Evolutionary conservation across 2,797 vertebrate species (phyloP), one percentile per base, ranked within the genome.

Genomic region (Enteromius anoplus): DNA sequence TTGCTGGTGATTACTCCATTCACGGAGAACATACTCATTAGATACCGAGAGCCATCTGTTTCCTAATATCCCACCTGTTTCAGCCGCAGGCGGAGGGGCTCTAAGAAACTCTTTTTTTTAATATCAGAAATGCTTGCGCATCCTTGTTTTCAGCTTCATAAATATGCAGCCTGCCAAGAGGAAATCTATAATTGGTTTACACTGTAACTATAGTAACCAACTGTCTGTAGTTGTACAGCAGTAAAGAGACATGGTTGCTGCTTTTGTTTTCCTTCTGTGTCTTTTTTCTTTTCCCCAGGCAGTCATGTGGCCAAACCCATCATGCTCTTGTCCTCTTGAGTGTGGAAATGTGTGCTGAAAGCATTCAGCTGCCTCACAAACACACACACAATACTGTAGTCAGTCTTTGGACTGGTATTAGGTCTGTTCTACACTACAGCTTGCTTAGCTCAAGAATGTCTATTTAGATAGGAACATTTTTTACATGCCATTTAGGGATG

Each of bases 151-250:
- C 29, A 9, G 49, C 73, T 73, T 75, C 42, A 78, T 71, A 71
- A 58, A 77, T 83, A 64, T 78, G 58, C 77, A 53, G 37, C 17
- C 29, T 45, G 75, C 75, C 60, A 55, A 80, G 58, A 80, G 53
- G 49, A 85, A 86, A 78, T 68, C 66, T 78, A 85, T 76, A 62
- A 86, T 82, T 83, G 55, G 69, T 87, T 82, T 89, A 84, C 51
- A 78, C 47, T 68, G 84, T 88, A 83, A 83, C 86, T 80, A 89
- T 89, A 81, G 86, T 71, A 87, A 89, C 88, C 80, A 85, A 85
- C 64, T 85, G 84, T 72, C 77, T 83, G 77, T 81, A 83, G 69
- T 76, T 88, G 75, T 76, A 65, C 37, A 78, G 49, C 77, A 82
- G 76, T 65, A 68, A 72, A 68, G n/a, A 29, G 69, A 75, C 49